Evolutionary conservation across 2,113 vertebrate species (phyloP), one percentile per base, ranked within the genome.

Genomic region (Mesitornis unicolor): DNA sequence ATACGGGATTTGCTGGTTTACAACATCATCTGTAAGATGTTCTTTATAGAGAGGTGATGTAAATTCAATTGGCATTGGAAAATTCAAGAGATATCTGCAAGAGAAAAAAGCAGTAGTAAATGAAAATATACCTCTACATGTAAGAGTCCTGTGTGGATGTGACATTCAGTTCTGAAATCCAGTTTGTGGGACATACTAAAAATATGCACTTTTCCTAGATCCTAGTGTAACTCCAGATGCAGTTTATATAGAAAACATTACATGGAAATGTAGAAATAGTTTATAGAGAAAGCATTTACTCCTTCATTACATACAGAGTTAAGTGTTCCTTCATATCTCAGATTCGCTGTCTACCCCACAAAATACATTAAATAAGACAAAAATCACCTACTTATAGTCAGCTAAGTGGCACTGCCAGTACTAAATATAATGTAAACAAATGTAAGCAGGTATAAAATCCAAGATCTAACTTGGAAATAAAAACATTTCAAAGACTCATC

Each of bases 61-160:
- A 90, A 98, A 98, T 56, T 99, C 97, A 92, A 98, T 97, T 40
- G 98, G 98, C 64, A 98, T 97, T 68, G 99, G 98, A 84, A 99
- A 98, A 89, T 99, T 99, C 51, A 99, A 98, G 71, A 99, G 97
- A 92, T 98, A 98, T 18, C 99, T 99, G 38, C 68, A 90, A 89
- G 26, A 96, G 77, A 86, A 95, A 68, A 48, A 54, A 71, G 16
- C 2, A 90, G 53, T 4, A 67, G 19, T 50, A 76, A 68, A 38
- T 13, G 15, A 65, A 21, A 93, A 51, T 13, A 71, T 36, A 18
- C 16, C 26, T 22, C 33, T 63, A 63, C 8, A 6, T 16, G 9
- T 17, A 76, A 64, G 2, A 74, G 12, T 65, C 11, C 21, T 68
- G 17, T 2, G 1, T 3, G 29, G 11, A 25, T 9, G 4, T 11